Conservation (phyloP, 2,797 vertebrate species). For the Urosaurus nigricauda region DNA sequence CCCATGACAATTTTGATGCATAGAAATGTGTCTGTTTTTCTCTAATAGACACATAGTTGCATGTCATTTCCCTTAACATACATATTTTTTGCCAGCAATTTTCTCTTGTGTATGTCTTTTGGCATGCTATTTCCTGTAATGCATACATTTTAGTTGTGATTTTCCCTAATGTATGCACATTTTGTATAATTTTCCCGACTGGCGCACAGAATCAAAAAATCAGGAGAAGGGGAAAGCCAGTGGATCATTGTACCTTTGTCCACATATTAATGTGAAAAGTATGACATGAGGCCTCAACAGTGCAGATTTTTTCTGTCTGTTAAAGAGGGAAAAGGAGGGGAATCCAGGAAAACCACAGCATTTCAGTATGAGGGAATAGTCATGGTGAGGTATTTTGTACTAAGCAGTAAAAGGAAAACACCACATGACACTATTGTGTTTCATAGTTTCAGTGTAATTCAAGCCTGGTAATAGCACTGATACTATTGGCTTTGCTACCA, state of each 20-base stretch:
- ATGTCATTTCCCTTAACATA: not conserved
- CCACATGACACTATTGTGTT: too few species aligned
- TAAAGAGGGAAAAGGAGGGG: too few species aligned
- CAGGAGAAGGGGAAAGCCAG: not conserved
- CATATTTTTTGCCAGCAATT: not conserved
- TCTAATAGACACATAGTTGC: not conserved
- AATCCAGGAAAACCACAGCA: too few species aligned
- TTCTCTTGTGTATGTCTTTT: not conserved
- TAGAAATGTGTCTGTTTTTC: not conserved
- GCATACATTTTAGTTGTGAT: too few species aligned
- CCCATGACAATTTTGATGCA: not conserved
- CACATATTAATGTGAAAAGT: not conserved
- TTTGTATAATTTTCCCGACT: not conserved
- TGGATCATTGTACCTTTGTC: not conserved
- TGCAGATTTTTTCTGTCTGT: too few species aligned
- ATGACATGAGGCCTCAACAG: too few species aligned
- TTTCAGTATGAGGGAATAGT: too few species aligned
- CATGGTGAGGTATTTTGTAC: too few species aligned
- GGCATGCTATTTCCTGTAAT: not conserved
- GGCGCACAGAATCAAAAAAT: not conserved
- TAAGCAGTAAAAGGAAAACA: too few species aligned
- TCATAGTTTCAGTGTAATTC: too few species aligned
- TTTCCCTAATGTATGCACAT: not conserved
- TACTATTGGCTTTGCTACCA: too few species aligned
- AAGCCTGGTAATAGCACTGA: too few species aligned